These are phyloP conservation scores for Crocallis elinguaria DNA, from an alignment of 2,888 invertebrate species.

Conservation along the genomic window DNA sequence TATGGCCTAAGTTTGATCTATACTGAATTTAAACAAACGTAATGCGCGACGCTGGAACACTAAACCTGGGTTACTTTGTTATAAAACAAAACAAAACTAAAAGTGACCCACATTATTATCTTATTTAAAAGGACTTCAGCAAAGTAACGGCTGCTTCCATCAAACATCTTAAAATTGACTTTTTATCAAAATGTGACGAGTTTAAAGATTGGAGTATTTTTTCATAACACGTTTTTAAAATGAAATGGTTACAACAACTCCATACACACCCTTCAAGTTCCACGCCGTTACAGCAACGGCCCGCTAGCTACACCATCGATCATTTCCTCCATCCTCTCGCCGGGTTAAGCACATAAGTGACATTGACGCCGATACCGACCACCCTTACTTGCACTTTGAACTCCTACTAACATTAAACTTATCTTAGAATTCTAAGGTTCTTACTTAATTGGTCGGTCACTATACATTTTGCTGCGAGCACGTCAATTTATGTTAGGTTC, in stretches of 20 bases:
- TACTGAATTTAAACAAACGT: too few species aligned
- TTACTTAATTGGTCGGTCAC: conserved; percentile 55
- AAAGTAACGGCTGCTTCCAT: too few species aligned
- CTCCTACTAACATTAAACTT: conserved; percentile 43
- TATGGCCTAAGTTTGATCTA: too few species aligned
- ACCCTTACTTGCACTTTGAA: conserved; percentile 53
- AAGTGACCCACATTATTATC: too few species aligned
- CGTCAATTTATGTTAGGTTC: conserved; percentile 70
- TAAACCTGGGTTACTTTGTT: too few species aligned
- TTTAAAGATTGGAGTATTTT: too few species aligned
- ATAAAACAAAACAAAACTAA: too few species aligned
- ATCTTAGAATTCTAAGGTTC: conserved; percentile 50
- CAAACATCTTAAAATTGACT: too few species aligned
- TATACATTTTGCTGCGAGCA: conserved; percentile 61
- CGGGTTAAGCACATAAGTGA: conserved; percentile 85
- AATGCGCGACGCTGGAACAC: too few species aligned
- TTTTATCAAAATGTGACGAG: too few species aligned
- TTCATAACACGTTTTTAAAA: too few species aligned
- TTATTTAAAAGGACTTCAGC: too few species aligned
- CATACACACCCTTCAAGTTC: conserved; percentile 49
- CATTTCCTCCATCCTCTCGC: conserved; percentile 84
- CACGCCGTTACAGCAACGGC: conserved; percentile 66
- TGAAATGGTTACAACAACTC: conserved; percentile 59
- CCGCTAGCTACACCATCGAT: conserved; percentile 75
- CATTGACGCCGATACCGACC: conserved; percentile 77